Conservation (phyloP, 1,140 invertebrate genomes). For the Kradibia gibbosae region DNA sequence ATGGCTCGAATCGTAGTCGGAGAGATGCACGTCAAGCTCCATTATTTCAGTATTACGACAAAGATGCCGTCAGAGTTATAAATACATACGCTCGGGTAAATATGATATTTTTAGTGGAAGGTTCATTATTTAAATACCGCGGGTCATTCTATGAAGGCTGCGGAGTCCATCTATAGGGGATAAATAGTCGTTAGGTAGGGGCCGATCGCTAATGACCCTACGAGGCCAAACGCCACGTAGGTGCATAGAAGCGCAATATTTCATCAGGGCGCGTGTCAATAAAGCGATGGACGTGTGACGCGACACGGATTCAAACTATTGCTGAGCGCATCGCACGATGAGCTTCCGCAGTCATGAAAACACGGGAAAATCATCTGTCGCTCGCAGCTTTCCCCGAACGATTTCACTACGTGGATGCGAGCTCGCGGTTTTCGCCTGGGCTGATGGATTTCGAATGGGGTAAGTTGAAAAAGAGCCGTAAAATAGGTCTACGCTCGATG, state of each 20-base stretch:
- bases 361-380: neutral
- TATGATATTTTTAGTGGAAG: neutral
- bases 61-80: neutral
- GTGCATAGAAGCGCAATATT: conserved; percentile 33
- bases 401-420: neutral
- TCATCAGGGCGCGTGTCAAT: conserved; percentile 25
- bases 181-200: neutral
- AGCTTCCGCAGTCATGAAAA: neutral
- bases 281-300: conserved; percentile 1
- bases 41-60: neutral
- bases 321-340: neutral
- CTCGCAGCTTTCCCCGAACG: no score
- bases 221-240: neutral
- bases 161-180: neutral
- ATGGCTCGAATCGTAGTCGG: no score
- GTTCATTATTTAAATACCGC: conserved; percentile 9
- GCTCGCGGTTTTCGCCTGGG: neutral
- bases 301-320: neutral
- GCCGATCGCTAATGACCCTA: conserved; percentile 9
- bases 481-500: neutral
- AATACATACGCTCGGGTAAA: neutral
- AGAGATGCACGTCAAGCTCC: neutral
- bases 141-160: neutral
- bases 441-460: neutral
- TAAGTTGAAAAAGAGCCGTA: no score